phyloP scores from a whole-genome alignment of 1,140 invertebrate genomes.

The Drosophila paulistorum region DNA sequence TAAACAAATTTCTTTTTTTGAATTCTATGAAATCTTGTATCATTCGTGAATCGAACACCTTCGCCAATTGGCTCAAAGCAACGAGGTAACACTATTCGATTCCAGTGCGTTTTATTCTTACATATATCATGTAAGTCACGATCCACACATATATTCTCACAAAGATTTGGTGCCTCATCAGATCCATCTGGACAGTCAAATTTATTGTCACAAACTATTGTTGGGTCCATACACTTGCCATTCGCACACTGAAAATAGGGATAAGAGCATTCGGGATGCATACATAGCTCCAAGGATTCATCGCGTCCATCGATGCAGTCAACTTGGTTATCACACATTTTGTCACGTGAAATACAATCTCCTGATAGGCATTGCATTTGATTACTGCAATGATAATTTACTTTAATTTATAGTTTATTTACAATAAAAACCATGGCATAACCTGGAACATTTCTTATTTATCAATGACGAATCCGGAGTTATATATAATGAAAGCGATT shows the following conservation, averaged over 20 bases:
- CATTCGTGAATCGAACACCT: not conserved
- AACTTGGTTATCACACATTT: slow-evolving; percentile 12
- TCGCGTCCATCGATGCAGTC: slow-evolving; percentile 40
- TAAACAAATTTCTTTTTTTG: slow-evolving; percentile 11
- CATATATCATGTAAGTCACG: not conserved
- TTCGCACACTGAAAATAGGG: slow-evolving; percentile 28
- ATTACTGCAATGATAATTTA: slow-evolving; percentile 3
- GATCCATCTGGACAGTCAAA: slow-evolving; percentile 42
- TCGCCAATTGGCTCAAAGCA: slow-evolving; percentile 19
- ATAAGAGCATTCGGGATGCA: accelerated
- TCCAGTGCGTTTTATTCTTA: not conserved
- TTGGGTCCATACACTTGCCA: not conserved
- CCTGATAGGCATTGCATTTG: not conserved
- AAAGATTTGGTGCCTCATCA: slow-evolving; percentile 14
- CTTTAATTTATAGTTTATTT: not conserved
- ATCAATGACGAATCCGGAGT: not conserved
- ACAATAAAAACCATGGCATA: not conserved
- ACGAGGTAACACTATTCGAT: not conserved
- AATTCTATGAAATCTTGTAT: not conserved
- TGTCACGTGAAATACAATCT: not conserved
- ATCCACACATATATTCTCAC: not conserved
- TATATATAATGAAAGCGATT: not conserved
- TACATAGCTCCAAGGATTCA: slow-evolving; percentile 31
- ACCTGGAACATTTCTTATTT: not conserved
- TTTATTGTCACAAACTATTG: slow-evolving; percentile 9